These are phyloP conservation scores for Phoenicopterus ruber DNA, from an alignment of 2,113 vertebrate genomes.

Conservation along the genomic window DNA sequence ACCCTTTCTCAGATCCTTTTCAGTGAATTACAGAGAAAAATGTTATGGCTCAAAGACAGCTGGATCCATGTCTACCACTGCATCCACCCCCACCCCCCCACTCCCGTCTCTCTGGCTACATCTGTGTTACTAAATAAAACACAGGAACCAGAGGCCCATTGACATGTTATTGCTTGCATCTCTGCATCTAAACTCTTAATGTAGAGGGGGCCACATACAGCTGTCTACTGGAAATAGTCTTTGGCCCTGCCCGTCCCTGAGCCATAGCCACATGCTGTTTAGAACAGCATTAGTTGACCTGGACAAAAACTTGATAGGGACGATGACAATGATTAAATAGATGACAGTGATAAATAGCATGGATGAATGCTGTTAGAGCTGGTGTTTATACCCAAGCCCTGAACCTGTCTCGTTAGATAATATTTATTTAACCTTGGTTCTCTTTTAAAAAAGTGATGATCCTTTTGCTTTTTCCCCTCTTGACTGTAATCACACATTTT, in stretches of 20 bases:
- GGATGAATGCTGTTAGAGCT: background rate
- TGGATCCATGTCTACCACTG: background rate
- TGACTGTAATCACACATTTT: background rate
- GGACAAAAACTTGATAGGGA: background rate
- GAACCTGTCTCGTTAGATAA: background rate
- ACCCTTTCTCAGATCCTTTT: background rate
- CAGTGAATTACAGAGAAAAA: background rate
- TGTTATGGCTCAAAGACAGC: background rate
- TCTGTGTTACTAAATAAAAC: background rate
- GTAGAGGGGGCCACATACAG: background rate
- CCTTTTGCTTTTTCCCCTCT: background rate
- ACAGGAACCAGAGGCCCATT: background rate
- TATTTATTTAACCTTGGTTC: background rate
- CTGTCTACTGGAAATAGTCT: background rate
- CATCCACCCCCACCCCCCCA: rapidly evolving
- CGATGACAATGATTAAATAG: background rate
- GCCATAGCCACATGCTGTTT: background rate
- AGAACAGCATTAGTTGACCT: background rate
- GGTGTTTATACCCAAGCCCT: background rate
- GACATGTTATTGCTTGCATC: background rate
- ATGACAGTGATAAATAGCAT: background rate
- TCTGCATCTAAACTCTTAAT: background rate
- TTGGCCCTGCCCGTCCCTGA: background rate
- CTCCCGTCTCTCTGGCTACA: background rate
- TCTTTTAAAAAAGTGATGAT: background rate